Evolutionary conservation across 2,797 vertebrate genomes (phyloP), one percentile per base, ranked within the genome.

Genomic region (Phataginus tetradactyla): DNA sequence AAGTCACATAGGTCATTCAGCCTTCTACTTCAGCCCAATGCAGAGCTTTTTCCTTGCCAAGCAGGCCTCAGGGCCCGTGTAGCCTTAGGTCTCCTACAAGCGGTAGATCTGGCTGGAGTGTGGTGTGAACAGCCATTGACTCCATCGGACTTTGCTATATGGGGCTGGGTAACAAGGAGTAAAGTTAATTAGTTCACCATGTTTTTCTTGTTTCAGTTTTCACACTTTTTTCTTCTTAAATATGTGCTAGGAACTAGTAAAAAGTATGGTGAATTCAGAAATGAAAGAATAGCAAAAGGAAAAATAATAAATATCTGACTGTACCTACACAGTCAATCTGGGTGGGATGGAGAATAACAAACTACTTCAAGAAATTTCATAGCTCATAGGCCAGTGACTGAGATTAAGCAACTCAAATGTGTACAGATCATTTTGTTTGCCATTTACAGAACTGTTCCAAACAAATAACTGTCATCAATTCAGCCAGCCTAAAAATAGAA

Each of bases 401-500:
- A 59, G n/a, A 92, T 57, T 86, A 86, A 77, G 27, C 25, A 92
- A 91, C 32, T 39, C 84, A 89, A 72, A 92, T 93, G 32, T 71
- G 23, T 42, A 57, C 45, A 66, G 77, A 85, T 92, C 55, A 20
- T 71, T 86, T 87, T 89, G 64, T 77, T 79, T 88, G 61, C 66
- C 49, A 90, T 84, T 86, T 96, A 75, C 39, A 81, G 51, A 90
- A 87, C 23, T 63, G 17, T 84, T 95, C 81, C 57, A 80, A 95
- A 66, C 71, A 93, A 94, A 92, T 75, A 51, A 88, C 42, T 86
- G 39, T 88, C 91, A 78, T 74, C 51, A 89, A 59, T 85, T 77
- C 78, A 94, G 34, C 37, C 57, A 87, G 20, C 81, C 87, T 90
- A 95, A 97, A 45, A 95, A 96, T 69, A 90, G 64, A 92, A 83